These are phyloP conservation scores for Bedellia somnulentella DNA, from an alignment of 2,888 invertebrate genomes.

Conservation along the genomic window DNA sequence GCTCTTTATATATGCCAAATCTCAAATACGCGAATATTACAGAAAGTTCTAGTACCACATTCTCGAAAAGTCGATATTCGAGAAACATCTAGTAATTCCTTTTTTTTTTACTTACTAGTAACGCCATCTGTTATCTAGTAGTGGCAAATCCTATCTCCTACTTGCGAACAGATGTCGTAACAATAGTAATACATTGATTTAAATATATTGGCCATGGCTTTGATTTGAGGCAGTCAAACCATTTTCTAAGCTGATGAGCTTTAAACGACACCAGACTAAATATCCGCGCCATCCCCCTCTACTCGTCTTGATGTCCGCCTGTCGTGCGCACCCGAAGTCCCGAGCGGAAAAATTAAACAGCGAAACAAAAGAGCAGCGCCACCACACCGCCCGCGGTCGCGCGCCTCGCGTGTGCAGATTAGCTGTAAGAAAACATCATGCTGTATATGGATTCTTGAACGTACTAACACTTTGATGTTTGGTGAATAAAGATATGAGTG, in stretches of 20 bases:
- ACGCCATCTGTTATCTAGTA: too few species aligned
- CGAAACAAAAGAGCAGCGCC: constrained; percentile 3
- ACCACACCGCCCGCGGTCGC: background rate
- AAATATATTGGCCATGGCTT: too few species aligned
- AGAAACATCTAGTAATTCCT: too few species aligned
- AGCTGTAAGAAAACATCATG: too few species aligned
- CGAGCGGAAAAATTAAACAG: constrained; percentile 4
- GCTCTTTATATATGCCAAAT: too few species aligned
- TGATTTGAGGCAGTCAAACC: too few species aligned
- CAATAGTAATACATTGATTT: background rate
- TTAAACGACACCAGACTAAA: background rate
- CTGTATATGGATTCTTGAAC: background rate
- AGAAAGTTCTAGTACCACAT: too few species aligned
- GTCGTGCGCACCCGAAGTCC: background rate
- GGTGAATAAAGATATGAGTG: constrained; percentile 34
- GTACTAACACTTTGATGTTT: background rate
- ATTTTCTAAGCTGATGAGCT: too few species aligned
- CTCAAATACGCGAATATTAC: too few species aligned
- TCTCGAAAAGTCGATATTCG: too few species aligned
- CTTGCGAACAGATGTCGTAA: background rate
- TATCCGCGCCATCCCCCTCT: background rate
- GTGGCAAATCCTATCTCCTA: too few species aligned
- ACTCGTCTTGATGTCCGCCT: constrained; percentile 4
- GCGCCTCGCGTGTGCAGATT: background rate
- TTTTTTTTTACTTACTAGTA: too few species aligned